Base-by-base conservation (phyloP, 2,113 vertebrate genomes). In the Eurystomus gularis region DNA sequence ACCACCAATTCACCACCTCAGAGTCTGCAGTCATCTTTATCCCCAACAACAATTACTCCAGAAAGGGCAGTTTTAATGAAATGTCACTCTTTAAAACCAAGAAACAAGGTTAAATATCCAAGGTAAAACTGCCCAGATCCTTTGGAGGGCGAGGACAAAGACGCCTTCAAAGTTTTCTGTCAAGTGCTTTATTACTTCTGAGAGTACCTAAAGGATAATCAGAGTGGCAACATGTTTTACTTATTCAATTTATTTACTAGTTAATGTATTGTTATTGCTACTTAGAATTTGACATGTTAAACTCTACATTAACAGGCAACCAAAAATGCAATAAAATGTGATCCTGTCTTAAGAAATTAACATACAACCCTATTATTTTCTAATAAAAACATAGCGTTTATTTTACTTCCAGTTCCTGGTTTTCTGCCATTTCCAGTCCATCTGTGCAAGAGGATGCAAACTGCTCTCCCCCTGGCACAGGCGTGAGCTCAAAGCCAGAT, bases 61-160 rank as follows among this genome's bases (percentile, higher is more conserved):
- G 90, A 71, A 86, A 94, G 90, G 55, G 87, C 78, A 90, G 52
- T 90, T 97, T 93, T 91, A 97, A 96, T 95, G 96, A 97, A 97
- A 97, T 95, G 92, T 78, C 96, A 92, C 97, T 86, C 86, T 93
- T 95, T 80, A 97, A 97, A 96, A 95, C 85, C 80, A 73, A 91
- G 93, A 88, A 97, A 87, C 55, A 93, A 97, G 86, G 94, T 96
- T 83, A 96, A 95, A 93, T 54, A 89, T 39, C 88, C 82, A 57
- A 92, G 68, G 51, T 11, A 35, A 86, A 70, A 21, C 31, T 76
- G 71, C 39, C 62, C 78, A 46, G 40, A 33, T 29, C n/a, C 52
- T 61, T 13, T n/a, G 44, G 16, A 70, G 17, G 16, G 23, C 20
- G 12, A 66, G 75, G 8, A 54, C n/a, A 9, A 72, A 55, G 42